These are phyloP conservation scores for Sebastes minor DNA, from an alignment of 2,797 vertebrate species.

Conservation along the genomic window DNA sequence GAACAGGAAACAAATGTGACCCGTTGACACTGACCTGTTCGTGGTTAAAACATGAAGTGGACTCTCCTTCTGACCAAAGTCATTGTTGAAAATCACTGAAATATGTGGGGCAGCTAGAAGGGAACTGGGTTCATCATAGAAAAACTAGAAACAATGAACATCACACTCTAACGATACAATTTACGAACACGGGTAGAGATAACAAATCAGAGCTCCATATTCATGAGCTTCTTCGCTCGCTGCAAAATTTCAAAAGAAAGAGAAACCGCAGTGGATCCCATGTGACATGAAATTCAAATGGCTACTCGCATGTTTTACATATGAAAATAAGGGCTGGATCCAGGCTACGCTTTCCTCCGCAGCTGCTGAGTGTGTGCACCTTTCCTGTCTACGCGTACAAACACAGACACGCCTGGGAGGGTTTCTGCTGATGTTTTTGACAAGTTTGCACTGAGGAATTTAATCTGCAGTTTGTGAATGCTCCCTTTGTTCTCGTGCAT, in stretches of 20 bases:
- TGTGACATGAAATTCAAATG: background rate
- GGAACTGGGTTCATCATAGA: background rate
- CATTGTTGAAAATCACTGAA: background rate
- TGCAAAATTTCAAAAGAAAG: background rate
- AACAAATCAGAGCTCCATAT: background rate
- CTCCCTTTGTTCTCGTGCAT: conserved; percentile 27
- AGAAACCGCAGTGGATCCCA: background rate
- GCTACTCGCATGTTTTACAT: background rate
- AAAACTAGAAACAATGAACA: background rate
- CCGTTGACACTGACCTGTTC: background rate
- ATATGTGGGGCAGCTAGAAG: background rate
- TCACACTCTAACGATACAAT: background rate
- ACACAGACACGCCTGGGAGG: background rate
- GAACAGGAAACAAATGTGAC: background rate
- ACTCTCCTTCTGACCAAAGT: background rate
- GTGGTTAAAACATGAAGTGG: background rate
- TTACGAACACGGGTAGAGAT: background rate
- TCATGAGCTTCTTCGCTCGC: background rate
- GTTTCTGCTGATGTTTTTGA: background rate
- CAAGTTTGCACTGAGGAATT: background rate
- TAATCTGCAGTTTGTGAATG: conserved; percentile 6
- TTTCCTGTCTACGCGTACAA: background rate
- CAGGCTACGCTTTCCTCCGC: background rate
- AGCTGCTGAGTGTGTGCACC: conserved; percentile 1
- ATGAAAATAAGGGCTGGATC: conserved; percentile 13